These are phyloP conservation scores for Tanaodytes sp. DNA, from an alignment of 2,888 invertebrate species.

Conservation along the genomic window DNA sequence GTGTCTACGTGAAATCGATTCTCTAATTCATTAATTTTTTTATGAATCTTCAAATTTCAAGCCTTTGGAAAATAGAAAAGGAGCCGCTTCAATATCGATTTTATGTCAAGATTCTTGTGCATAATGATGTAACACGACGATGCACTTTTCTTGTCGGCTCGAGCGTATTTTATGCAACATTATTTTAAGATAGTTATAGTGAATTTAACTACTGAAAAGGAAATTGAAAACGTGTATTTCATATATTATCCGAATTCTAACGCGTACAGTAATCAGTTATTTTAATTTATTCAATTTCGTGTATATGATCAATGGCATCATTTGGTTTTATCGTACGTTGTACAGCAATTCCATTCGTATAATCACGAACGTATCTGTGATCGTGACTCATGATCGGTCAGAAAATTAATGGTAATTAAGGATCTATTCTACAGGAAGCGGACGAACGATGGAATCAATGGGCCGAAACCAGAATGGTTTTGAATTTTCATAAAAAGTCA, in stretches of 20 bases:
- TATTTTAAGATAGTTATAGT: constrained; percentile 4
- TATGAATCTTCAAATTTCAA: constrained; percentile 50
- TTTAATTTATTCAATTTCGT: constrained; percentile 16
- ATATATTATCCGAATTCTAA: constrained; percentile 26
- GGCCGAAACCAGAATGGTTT: constrained; percentile 3
- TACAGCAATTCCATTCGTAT: constrained; percentile 21
- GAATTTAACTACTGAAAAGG: constrained; percentile 8
- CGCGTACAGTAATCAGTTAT: background rate
- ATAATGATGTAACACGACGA: no score
- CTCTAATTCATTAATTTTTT: constrained; percentile 49
- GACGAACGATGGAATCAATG: background rate
- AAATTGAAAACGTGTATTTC: constrained; percentile 17
- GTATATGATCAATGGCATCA: constrained; percentile 18
- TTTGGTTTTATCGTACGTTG: constrained; percentile 26
- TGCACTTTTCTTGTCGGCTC: constrained; percentile 10
- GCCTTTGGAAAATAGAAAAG: constrained; percentile 36
- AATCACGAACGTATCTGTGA: constrained; percentile 17
- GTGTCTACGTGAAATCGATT: constrained; percentile 41
- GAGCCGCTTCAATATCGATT: no score
- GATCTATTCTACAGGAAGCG: constrained; percentile 15
- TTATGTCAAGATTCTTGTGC: no score
- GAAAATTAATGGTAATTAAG: constrained; percentile 35
- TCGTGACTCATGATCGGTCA: constrained; percentile 13
- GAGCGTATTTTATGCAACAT: constrained; percentile 22
- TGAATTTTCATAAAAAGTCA: constrained; percentile 38